Percentiles rank a stretch among this genome's conserved stretches.
phyloP scores from a whole-genome alignment of 2,113 vertebrate species.

The Alouatta palliata region DNA sequence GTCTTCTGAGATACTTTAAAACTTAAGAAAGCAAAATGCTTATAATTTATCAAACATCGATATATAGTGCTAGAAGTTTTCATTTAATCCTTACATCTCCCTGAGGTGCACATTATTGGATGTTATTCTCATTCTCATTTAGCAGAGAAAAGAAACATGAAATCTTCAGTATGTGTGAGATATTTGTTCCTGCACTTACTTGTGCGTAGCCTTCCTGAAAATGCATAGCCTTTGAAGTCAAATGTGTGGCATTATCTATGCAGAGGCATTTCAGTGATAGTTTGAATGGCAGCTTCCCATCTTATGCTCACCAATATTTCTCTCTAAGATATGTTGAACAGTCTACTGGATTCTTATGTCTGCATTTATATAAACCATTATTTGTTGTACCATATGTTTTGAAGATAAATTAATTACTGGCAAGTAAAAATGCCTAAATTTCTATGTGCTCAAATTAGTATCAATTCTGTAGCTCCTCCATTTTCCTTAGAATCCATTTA shows the following conservation, averaged over 20 bases:
- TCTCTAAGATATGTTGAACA: neutral
- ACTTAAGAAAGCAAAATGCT: constrained; percentile 1
- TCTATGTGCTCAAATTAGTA: neutral
- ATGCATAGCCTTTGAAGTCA: neutral
- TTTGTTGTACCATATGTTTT: neutral
- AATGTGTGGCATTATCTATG: neutral
- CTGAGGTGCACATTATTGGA: neutral
- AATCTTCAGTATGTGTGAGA: neutral
- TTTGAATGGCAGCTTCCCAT: neutral
- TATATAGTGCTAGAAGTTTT: neutral
- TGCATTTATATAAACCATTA: neutral
- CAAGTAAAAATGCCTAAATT: constrained; percentile 24
- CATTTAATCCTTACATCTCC: neutral
- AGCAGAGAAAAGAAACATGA: constrained; percentile 20
- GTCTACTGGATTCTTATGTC: constrained; percentile 31
- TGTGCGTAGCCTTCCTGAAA: neutral
- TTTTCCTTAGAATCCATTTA: constrained; percentile 27
- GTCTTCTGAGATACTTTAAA: constrained; percentile 3
- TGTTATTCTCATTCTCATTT: neutral
- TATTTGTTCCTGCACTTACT: neutral
- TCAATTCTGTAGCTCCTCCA: neutral
- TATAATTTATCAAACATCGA: neutral
- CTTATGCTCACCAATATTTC: neutral
- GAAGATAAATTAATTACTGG: neutral
- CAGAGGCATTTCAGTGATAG: neutral